Evolutionary conservation across 2,888 invertebrate species (phyloP).

Genomic region (Bimastos eiseni): DNA sequence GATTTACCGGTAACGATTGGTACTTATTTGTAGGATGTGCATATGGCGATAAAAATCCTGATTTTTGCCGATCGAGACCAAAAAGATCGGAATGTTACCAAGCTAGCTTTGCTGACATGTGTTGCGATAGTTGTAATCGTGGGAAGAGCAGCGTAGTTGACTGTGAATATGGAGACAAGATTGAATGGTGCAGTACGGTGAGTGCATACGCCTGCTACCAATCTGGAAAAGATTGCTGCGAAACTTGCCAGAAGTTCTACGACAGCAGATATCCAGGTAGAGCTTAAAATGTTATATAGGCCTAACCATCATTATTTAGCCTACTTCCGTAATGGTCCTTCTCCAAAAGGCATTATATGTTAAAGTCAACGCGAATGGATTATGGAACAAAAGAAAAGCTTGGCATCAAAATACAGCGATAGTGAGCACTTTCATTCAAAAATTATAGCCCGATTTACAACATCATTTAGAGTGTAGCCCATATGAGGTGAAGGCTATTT

Average conservation of each 20-base stretch:
- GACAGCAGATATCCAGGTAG: slow-evolving; percentile 14
- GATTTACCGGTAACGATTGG: not conserved
- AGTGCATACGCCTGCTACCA: not conserved
- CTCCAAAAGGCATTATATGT: not conserved
- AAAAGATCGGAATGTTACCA: not conserved
- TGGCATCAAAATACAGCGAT: too few species aligned
- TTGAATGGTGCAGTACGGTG: not conserved
- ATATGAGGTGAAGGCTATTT: too few species aligned
- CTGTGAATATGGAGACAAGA: slow-evolving; percentile 3
- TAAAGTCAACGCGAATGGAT: not conserved
- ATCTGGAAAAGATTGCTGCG: not conserved
- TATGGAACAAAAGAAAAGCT: too few species aligned
- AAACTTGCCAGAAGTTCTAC: slow-evolving; percentile 6
- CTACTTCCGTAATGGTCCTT: not conserved
- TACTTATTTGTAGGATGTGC: not conserved
- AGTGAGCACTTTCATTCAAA: too few species aligned
- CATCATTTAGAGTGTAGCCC: too few species aligned
- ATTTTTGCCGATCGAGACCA: not conserved
- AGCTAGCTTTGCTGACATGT: not conserved
- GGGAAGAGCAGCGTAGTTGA: not conserved
- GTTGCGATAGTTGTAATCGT: not conserved
- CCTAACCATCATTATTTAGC: not conserved
- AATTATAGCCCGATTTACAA: too few species aligned
- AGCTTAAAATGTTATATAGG: not conserved
- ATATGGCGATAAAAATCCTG: not conserved